phyloP scores from a whole-genome alignment of 2,888 invertebrate species.

The Strigamia crassipes region DNA sequence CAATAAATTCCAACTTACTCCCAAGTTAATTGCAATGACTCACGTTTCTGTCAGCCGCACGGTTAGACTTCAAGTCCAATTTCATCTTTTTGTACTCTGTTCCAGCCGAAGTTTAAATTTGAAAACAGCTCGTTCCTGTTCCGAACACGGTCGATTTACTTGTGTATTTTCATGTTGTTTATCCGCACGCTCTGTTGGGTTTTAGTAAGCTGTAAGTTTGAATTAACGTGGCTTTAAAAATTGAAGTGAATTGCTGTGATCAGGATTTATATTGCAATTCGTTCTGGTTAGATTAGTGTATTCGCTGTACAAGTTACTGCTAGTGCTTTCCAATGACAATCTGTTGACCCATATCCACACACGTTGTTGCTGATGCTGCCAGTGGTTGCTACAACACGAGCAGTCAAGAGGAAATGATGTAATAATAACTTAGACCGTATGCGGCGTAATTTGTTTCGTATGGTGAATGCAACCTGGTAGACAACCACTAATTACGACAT shows the following conservation, averaged over 20 bases:
- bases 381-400: background rate
- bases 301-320: slow-evolving; percentile 34
- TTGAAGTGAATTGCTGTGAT: background rate
- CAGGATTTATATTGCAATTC: slow-evolving; percentile 26
- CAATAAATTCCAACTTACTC: background rate
- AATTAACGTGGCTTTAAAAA: slow-evolving; percentile 15
- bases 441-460: background rate
- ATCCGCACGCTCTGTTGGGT: background rate
- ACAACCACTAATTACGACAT: background rate
- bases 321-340: slow-evolving; percentile 22
- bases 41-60: background rate
- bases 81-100: background rate
- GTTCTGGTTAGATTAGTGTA: slow-evolving; percentile 22
- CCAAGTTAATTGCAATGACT: background rate
- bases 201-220: background rate
- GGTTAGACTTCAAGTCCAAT: background rate
- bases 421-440: background rate
- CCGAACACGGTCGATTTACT: no score
- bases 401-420: background rate
- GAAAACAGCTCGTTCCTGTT: no score
- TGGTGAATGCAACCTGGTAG: background rate
- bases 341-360: background rate
- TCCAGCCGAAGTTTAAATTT: no score
- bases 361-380: background rate
- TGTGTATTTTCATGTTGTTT: background rate